Evolutionary conservation across 2,888 invertebrate genomes (phyloP), one percentile per base, ranked within the genome.

Genomic region (Ditula angustiorana): DNA sequence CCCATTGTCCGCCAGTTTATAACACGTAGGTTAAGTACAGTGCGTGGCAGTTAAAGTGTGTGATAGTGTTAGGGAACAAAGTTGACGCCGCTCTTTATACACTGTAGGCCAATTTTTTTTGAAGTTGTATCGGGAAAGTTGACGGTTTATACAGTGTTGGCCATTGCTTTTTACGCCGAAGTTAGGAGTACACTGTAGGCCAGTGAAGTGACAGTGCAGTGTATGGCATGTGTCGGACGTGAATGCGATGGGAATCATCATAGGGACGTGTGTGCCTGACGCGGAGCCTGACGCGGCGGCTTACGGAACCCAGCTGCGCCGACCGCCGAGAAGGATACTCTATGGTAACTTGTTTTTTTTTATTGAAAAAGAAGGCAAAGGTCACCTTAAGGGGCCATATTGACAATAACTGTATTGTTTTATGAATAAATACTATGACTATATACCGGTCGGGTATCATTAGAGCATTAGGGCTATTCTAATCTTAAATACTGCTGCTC

Each of bases 211-310:
- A 35, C 13, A 8, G 30, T 30, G 30, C 10, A 10, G 74, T 73
- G 69, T 72, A 73, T 73, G 71, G 35, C 10, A 55, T 68, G 67
- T 62, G 71, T 69, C 71, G 71, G 72, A 74, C 70, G 71, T 71
- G 74, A 74, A 67, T 71, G 72, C 80, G 84, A 95, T 95, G 96
- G 95, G 95, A 72, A 95, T 95, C 82, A 95, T 95, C 74, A 95
- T 96, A 71, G 95, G 95, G 74, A 95, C 95, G 59, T 96, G 95
- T 83, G 95, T 96, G 81, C 95, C 95, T 66, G 95, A 95, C 75
- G 94, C 94, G 59, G 95, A 95, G 81, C 94, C 93, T 66, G 95
- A 95, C 79, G 82, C 92, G 35, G 84, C 77, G 44, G 89, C 90
- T 47, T 92, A 92, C 77, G 92, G 89, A 33, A 85, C 85, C 24